Evolutionary conservation across 2,797 vertebrate species (phyloP), one percentile per base, ranked within the genome.

Genomic region (Macropodus opercularis): DNA sequence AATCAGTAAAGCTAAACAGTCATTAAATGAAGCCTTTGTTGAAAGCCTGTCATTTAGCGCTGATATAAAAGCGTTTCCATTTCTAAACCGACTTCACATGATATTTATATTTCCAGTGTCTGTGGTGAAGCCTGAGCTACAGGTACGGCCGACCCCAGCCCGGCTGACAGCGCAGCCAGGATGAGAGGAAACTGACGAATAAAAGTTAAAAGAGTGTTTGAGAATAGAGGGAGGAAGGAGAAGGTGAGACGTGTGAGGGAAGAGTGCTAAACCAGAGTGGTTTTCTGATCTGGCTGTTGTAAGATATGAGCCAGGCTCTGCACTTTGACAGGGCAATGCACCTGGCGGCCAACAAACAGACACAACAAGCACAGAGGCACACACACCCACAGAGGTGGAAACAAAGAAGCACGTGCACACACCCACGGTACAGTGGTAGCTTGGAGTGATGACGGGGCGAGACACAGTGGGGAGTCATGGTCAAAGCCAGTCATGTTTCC

Each of bases 251-350:
- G 84, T 88, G 81, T 80, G 75, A 86, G 75, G 79, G 80, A 85
- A 69, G 56, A 63, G 69, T 79, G 83, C 70, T 85, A 88, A 89
- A 88, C 77, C 77, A 84, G 75, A 80, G 83, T 76, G 79, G 84
- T 89, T 86, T 87, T 90, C 80, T 86, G 79, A 84, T 85, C 87
- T 83, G 83, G 81, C 66, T 79, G 81, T 87, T 87, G 75, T 81
- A 85, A 91, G 87, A 90, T 91, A 91, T 89, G 86, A 87, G 77
- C 56, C 36, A 35, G 38, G 56, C 68, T 64, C 67, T n/a, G 39
- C 61, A 69, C 61, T 72, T 61, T 87, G 84, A 87, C 84, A 87
- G 83, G 66, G 58, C 81, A 85, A 88, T 83, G 80, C 60, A 67
- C 66, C 66, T 67, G 64, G 41, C 69, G 75, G 56, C 69, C 58